phyloP scores from a whole-genome alignment of 2,113 vertebrate species.

The Lophochroa leadbeateri region DNA sequence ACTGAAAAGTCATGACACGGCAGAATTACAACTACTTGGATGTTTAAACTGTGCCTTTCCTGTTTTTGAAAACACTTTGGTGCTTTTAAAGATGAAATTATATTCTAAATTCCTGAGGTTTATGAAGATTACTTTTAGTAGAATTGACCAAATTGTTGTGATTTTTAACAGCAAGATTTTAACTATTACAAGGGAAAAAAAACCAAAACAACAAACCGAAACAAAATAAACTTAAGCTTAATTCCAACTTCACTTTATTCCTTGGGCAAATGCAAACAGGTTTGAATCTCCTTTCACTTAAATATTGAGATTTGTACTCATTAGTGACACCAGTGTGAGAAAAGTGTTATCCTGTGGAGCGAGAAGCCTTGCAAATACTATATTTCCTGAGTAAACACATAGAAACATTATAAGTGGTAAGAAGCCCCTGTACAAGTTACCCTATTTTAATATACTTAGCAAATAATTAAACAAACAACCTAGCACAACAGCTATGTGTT shows the following conservation, averaged over 20 bases:
- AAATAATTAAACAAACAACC: neutral
- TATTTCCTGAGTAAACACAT: neutral
- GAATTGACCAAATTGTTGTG: neutral
- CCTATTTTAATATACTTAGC: neutral
- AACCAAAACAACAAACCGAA: neutral
- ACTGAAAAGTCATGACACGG: neutral
- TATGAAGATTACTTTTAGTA: neutral
- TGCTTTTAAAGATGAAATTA: neutral
- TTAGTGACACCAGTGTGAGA: neutral
- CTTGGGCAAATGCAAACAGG: neutral
- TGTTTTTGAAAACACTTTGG: neutral
- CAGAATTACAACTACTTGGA: neutral
- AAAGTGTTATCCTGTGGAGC: neutral
- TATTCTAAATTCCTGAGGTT: neutral
- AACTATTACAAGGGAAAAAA: neutral
- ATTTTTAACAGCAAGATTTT: neutral
- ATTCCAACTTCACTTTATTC: neutral
- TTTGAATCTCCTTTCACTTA: neutral
- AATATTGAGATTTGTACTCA: neutral
- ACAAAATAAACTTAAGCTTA: neutral
- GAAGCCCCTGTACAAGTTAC: neutral
- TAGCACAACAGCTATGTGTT: neutral
- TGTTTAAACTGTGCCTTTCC: constrained; percentile 25
- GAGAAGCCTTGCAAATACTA: neutral
- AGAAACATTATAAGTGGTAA: neutral